Evolutionary conservation across 2,797 vertebrate genomes (phyloP).

Genomic region (Erethizon dorsatum): DNA sequence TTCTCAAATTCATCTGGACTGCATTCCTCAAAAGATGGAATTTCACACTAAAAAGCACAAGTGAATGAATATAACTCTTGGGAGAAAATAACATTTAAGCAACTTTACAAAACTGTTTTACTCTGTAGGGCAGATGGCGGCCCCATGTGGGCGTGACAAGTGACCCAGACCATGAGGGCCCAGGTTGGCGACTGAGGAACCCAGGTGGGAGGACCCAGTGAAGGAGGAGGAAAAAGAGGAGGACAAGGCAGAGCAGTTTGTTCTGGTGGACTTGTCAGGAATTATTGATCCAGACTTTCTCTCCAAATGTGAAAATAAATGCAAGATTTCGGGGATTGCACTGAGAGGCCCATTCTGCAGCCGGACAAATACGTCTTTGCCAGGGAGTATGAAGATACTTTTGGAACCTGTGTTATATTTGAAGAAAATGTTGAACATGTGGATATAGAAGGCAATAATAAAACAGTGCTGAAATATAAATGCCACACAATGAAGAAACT

Average conservation of each 20-base stretch:
- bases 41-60: neutral
- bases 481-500: neutral
- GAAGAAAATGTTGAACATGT: neutral
- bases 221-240: neutral
- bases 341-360: neutral
- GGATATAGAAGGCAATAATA: neutral
- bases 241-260: neutral
- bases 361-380: neutral
- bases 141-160: neutral
- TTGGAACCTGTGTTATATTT: neutral
- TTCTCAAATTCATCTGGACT: neutral
- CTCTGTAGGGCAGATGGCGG: neutral
- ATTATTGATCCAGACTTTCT: neutral
- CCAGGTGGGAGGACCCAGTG: too few relatives aligned
- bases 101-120: neutral
- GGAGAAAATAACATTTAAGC: conserved; percentile 16
- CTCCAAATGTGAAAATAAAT: neutral
- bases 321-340: neutral
- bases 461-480: neutral
- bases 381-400: neutral
- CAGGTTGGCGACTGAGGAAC: neutral
- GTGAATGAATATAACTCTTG: neutral
- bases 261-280: neutral
- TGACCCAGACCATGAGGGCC: neutral
- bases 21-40: neutral